Evolutionary conservation across 2,888 invertebrate species (phyloP).

Genomic region (Patella depressa): DNA sequence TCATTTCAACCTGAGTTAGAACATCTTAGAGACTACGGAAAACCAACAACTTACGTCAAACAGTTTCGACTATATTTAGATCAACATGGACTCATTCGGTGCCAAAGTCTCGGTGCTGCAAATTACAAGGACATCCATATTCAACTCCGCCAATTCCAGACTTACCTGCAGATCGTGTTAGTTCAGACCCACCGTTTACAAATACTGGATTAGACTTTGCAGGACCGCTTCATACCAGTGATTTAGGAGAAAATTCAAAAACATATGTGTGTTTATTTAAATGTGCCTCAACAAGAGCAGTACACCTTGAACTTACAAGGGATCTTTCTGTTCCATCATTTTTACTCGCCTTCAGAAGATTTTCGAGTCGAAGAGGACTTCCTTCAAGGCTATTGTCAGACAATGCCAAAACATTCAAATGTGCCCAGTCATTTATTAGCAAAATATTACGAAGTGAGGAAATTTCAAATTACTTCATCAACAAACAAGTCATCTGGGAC

Average conservation of each 20-base stretch:
- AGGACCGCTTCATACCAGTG: not conserved
- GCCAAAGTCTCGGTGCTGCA: not conserved
- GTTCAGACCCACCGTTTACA: not conserved
- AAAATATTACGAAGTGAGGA: constrained; percentile 3
- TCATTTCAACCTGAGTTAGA: no score
- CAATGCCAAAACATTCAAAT: not conserved
- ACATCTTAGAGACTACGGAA: no score
- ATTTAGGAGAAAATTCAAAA: not conserved
- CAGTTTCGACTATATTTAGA: no score
- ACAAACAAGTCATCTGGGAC: not conserved
- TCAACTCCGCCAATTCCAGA: not conserved
- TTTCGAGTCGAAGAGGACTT: not conserved
- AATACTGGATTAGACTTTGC: constrained; percentile 4
- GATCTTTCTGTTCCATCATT: not conserved
- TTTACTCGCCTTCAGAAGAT: not conserved
- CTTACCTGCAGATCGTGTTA: not conserved
- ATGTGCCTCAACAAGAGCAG: constrained; percentile 7
- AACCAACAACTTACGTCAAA: no score
- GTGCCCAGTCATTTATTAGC: not conserved
- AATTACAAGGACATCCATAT: not conserved
- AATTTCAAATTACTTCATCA: not conserved
- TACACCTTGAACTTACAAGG: not conserved
- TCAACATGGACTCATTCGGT: no score
- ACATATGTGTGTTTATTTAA: not conserved
- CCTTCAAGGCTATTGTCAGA: not conserved